These are phyloP conservation scores for Donacobius atricapilla DNA, from an alignment of 2,113 vertebrate genomes.

Conservation along the genomic window DNA sequence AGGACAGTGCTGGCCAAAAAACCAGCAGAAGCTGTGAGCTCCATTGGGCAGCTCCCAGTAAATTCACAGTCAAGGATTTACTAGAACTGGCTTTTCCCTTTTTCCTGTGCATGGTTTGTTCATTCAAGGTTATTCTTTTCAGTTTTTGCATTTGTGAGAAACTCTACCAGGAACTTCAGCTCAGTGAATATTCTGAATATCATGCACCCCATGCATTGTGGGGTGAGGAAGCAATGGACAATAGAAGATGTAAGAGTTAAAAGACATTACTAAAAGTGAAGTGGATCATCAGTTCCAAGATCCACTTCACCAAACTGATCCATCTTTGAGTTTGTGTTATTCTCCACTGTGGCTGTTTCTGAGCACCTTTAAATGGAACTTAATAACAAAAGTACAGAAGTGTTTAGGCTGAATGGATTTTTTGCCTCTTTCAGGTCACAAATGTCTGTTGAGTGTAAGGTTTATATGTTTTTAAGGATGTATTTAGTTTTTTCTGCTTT, in stretches of 20 bases:
- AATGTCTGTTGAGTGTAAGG: not conserved
- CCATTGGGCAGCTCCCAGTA: not conserved
- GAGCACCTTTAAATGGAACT: not conserved
- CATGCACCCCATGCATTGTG: fast-evolving
- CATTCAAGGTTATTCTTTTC: not conserved
- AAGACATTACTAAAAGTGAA: not conserved
- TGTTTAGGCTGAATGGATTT: not conserved
- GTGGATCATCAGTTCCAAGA: not conserved
- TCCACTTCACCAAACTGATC: fast-evolving
- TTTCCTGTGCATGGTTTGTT: not conserved
- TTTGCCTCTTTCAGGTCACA: not conserved
- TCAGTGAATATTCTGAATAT: not conserved
- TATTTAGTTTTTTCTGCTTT: not conserved
- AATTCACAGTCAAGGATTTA: not conserved
- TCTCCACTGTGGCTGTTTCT: not conserved
- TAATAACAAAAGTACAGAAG: not conserved
- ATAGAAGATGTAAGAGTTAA: not conserved
- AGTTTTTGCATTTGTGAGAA: not conserved
- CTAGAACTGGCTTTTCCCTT: not conserved
- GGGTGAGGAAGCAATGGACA: not conserved
- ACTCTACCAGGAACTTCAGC: not conserved
- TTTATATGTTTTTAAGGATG: not conserved
- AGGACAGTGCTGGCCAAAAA: not conserved
- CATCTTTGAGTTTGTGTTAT: not conserved
- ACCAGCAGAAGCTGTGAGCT: not conserved